Percentiles rank a stretch among this genome's conserved stretches.
phyloP scores from a whole-genome alignment of 23 tunicate species.

The Corella eumyota region DNA sequence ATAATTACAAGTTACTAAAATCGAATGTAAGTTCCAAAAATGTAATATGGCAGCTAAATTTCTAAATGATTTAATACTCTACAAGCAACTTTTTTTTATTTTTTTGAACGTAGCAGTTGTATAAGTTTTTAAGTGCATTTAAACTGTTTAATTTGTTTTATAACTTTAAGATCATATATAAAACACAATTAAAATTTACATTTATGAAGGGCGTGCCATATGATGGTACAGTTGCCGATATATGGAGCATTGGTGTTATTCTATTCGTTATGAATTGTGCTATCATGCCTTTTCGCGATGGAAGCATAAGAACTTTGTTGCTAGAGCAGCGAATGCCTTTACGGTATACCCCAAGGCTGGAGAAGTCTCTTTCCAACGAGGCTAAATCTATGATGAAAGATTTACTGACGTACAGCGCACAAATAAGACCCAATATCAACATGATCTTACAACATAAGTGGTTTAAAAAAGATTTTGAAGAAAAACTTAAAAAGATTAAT shows the following conservation, averaged over 20 bases:
- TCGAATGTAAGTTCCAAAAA: background rate
- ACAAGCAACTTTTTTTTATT: background rate
- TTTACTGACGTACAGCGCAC: constrained; percentile 11
- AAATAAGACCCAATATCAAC: constrained; percentile 10
- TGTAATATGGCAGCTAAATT: background rate
- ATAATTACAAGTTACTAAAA: no score
- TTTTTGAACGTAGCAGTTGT: background rate
- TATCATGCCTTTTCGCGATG: constrained; percentile 79
- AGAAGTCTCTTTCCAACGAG: constrained; percentile 11
- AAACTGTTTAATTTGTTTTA: background rate
- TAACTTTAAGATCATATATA: background rate
- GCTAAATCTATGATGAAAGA: constrained; percentile 49
- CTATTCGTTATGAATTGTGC: constrained; percentile 65
- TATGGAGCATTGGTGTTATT: constrained; percentile 84
- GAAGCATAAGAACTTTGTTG: constrained; percentile 17
- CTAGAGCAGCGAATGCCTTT: constrained; percentile 53
- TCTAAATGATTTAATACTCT: background rate
- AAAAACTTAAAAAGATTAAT: no score
- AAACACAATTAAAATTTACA: background rate
- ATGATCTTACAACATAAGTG: constrained; percentile 6
- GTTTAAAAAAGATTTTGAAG: background rate
- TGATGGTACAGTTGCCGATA: constrained; percentile 48
- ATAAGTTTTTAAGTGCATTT: background rate
- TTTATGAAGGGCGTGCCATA: constrained; percentile 54
- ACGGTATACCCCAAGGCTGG: constrained; percentile 24